These are phyloP conservation scores for Amphiduros pacificus DNA, from an alignment of 2,888 invertebrate species.

Conservation along the genomic window DNA sequence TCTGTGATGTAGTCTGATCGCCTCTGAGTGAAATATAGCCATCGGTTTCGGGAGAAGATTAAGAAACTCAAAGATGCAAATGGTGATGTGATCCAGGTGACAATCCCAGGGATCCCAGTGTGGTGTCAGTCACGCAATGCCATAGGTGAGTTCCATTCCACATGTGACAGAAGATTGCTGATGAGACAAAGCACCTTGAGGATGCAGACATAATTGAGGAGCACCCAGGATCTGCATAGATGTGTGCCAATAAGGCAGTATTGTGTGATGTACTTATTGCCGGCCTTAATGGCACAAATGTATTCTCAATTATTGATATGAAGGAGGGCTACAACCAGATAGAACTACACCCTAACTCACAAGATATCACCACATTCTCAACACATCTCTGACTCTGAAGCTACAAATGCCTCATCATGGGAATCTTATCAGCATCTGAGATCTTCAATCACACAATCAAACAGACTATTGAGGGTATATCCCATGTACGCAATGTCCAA, in stretches of 20 bases:
- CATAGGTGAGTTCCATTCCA: neutral
- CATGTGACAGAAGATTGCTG: neutral
- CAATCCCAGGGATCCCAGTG: neutral
- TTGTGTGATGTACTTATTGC: conserved; percentile 30
- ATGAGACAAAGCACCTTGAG: neutral
- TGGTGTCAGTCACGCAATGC: neutral
- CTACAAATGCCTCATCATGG: conserved; percentile 35
- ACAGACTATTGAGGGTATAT: conserved; percentile 43
- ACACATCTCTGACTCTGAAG: conserved; percentile 33
- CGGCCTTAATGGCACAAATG: conserved; percentile 31
- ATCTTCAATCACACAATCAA: conserved; percentile 58
- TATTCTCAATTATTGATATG: conserved; percentile 35
- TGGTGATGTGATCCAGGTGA: too few species aligned
- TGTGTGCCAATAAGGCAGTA: conserved; percentile 35
- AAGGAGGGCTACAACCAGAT: conserved; percentile 35
- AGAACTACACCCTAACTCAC: conserved; percentile 33
- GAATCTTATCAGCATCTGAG: conserved; percentile 56
- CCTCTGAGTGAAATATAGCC: too few species aligned
- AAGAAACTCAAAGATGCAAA: too few species aligned
- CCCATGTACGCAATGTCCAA: conserved; percentile 50
- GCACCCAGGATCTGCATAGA: conserved; percentile 25
- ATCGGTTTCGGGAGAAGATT: too few species aligned
- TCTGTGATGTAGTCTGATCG: too few species aligned
- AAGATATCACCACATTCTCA: conserved; percentile 33
- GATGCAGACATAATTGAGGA: neutral